Percentiles rank a stretch among this genome's conserved stretches.
Conservation (phyloP, 2,888 invertebrate species). For the Caenorhabditis virilis region DNA sequence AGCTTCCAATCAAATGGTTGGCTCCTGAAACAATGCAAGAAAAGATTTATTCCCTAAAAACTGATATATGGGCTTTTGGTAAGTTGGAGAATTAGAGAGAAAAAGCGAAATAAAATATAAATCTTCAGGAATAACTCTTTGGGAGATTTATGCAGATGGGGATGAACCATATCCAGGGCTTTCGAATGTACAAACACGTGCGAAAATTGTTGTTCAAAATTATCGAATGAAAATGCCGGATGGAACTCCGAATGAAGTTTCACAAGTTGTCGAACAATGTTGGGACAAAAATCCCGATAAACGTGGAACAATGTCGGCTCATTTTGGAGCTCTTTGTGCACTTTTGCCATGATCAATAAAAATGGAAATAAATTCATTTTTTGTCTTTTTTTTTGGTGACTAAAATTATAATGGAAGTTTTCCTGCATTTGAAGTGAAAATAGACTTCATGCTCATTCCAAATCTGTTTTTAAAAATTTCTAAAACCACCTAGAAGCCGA, state of each 20-base stretch:
- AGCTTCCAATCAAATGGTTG: slow-evolving; percentile 63
- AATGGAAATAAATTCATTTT: no score
- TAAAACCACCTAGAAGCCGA: no score
- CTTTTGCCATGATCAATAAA: no score
- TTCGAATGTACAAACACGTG: slow-evolving; percentile 53
- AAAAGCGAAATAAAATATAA: neutral
- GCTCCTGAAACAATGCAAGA: slow-evolving; percentile 61
- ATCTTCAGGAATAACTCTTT: slow-evolving; percentile 42
- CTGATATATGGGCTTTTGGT: slow-evolving; percentile 55
- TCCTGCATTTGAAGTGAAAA: no score
- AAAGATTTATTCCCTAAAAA: slow-evolving; percentile 55
- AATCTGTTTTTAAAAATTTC: no score
- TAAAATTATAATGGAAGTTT: no score
- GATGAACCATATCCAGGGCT: slow-evolving; percentile 60
- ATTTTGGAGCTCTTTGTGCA: neutral
- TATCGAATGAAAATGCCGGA: slow-evolving; percentile 61
- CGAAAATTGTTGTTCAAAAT: slow-evolving; percentile 57
- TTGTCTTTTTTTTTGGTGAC: no score
- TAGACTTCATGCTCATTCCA: no score
- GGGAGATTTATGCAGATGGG: slow-evolving; percentile 60
- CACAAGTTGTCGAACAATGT: slow-evolving; percentile 43
- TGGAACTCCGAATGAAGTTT: slow-evolving; percentile 43
- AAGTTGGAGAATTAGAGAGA: slow-evolving; percentile 1
- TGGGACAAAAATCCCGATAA: slow-evolving; percentile 59
- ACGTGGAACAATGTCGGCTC: slow-evolving; percentile 47